Conservation (phyloP, 1,140 invertebrate species). For the Drosophila kohkoa region DNA sequence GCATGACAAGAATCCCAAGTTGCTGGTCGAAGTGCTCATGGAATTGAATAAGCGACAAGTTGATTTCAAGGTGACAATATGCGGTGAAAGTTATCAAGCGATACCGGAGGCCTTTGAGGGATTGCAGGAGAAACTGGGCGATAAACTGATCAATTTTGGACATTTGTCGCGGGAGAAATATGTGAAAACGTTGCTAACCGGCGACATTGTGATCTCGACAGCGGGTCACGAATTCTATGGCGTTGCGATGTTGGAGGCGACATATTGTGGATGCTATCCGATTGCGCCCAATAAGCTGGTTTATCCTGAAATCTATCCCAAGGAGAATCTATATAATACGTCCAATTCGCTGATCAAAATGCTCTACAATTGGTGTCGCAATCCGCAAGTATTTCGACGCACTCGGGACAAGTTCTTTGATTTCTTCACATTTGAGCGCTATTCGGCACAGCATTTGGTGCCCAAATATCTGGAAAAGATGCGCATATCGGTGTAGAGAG, state of each 20-base stretch:
- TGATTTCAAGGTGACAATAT: constrained; percentile 88
- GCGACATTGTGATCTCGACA: constrained; percentile 90
- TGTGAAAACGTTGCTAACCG: constrained; percentile 85
- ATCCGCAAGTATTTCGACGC: constrained; percentile 77
- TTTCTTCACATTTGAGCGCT: constrained; percentile 74
- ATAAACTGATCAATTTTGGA: constrained; percentile 88
- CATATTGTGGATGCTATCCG: constrained; percentile 89
- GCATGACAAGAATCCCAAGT: constrained; percentile 91
- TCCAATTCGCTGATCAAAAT: constrained; percentile 86
- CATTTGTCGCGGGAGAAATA: constrained; percentile 87
- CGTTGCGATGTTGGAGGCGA: constrained; percentile 91
- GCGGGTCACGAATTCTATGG: constrained; percentile 92
- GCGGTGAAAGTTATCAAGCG: constrained; percentile 76
- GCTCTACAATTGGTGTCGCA: constrained; percentile 85
- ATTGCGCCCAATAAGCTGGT: constrained; percentile 89
- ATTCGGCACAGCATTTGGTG: constrained; percentile 72
- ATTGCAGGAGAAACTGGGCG: constrained; percentile 85
- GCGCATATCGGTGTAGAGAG: constrained; percentile 47
- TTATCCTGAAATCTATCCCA: constrained; percentile 91
- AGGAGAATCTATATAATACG: constrained; percentile 87
- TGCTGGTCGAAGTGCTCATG: constrained; percentile 87
- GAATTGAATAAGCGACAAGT: constrained; percentile 86
- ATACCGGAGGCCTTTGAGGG: constrained; percentile 86
- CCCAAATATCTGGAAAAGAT: constrained; percentile 77
- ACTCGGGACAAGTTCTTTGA: constrained; percentile 80